These are phyloP conservation scores for Astur gentilis DNA, from an alignment of 2,113 vertebrate genomes.

Conservation along the genomic window DNA sequence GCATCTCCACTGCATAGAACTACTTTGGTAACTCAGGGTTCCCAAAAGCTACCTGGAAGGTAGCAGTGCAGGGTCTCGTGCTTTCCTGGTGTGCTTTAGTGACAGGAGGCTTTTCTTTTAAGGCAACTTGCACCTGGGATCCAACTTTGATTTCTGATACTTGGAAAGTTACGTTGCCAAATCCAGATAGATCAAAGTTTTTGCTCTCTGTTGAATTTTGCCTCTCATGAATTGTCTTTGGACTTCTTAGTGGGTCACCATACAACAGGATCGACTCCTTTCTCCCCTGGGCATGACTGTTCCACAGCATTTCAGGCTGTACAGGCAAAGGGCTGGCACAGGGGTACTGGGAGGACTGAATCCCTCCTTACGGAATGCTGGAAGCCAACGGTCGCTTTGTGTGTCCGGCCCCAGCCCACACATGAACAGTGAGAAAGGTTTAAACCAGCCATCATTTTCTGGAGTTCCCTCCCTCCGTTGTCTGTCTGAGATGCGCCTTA, in stretches of 20 bases:
- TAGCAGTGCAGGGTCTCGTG: neutral
- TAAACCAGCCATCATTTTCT: neutral
- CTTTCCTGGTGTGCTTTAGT: neutral
- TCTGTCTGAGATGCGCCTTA: neutral
- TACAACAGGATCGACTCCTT: neutral
- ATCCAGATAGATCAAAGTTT: neutral
- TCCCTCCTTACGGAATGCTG: neutral
- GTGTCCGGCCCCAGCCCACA: neutral
- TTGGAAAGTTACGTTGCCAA: too few relatives aligned
- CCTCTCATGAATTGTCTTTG: neutral
- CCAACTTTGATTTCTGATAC: neutral
- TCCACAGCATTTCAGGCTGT: neutral
- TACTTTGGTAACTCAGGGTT: fast-evolving
- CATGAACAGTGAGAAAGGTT: neutral
- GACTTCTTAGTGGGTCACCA: neutral
- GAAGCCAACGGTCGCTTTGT: neutral
- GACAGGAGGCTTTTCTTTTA: neutral
- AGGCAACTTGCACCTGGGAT: neutral
- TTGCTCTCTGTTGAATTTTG: neutral
- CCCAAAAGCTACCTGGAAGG: neutral
- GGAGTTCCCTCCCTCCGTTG: neutral
- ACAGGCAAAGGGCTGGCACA: neutral
- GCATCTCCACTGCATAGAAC: neutral
- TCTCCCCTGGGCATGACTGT: neutral
- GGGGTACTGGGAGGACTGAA: neutral